Percentiles rank a stretch among this genome's conserved stretches.
These are phyloP conservation scores for Papilio machaon DNA, from an alignment of 1,140 invertebrate species.

Conservation along the genomic window DNA sequence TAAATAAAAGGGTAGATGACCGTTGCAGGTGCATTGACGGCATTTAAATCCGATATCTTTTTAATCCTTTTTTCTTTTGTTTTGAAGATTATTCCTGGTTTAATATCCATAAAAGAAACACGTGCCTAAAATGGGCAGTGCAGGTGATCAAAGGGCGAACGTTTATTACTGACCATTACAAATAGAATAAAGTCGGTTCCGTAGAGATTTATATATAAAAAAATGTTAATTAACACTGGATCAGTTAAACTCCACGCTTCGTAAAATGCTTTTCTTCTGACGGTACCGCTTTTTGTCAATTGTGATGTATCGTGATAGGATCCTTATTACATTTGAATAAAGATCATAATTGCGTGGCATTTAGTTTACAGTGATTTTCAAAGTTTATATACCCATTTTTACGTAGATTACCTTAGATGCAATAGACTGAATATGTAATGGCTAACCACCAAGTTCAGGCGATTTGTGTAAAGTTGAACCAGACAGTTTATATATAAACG, in stretches of 20 bases:
- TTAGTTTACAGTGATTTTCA: background rate
- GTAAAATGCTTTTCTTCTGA: slow-evolving; percentile 35
- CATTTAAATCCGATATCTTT: background rate
- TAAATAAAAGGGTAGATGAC: background rate
- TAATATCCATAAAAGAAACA: slow-evolving; percentile 19
- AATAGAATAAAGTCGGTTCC: slow-evolving; percentile 24
- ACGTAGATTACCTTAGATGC: background rate
- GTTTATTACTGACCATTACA: slow-evolving; percentile 13
- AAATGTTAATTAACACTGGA: slow-evolving; percentile 35
- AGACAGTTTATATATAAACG: no score
- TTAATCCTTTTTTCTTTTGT: background rate
- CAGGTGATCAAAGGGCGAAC: slow-evolving; percentile 27
- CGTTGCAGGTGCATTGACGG: background rate
- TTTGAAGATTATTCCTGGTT: background rate
- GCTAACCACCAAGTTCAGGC: no score
- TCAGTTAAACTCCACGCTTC: slow-evolving; percentile 36
- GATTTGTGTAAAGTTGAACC: no score
- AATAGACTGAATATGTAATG: background rate
- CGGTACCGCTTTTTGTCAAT: slow-evolving; percentile 31
- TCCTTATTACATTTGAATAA: slow-evolving; percentile 29
- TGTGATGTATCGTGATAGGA: slow-evolving; percentile 5
- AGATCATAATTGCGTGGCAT: slow-evolving; percentile 26
- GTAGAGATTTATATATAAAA: slow-evolving; percentile 19
- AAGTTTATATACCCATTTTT: slow-evolving; percentile 5
- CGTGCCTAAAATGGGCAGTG: background rate